These are phyloP conservation scores for Drosophila limbata DNA, from an alignment of 2,888 invertebrate species.

Conservation along the genomic window DNA sequence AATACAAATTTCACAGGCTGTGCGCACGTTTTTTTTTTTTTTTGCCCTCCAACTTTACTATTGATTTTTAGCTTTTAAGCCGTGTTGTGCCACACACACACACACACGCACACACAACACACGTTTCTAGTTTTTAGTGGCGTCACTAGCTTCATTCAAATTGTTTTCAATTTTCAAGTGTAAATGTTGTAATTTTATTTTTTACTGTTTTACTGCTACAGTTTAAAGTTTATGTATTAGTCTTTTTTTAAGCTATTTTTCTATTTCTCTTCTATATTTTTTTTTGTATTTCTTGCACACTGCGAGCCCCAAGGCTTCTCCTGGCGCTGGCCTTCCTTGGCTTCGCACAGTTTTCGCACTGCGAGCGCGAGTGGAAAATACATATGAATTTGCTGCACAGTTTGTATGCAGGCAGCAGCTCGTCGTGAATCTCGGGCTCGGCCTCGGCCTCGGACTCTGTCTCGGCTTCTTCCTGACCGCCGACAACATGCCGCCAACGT, in stretches of 20 bases:
- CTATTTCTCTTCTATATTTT: slow-evolving; percentile 1
- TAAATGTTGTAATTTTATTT: slow-evolving; percentile 12
- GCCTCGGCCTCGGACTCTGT: slow-evolving; percentile 27
- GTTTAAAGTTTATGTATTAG: slow-evolving; percentile 4
- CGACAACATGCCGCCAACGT: slow-evolving; percentile 69
- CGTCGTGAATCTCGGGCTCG: slow-evolving; percentile 6
- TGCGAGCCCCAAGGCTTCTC: slow-evolving; percentile 35
- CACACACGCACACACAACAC: not conserved
- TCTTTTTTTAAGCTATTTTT: slow-evolving; percentile 24
- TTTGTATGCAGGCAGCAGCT: slow-evolving; percentile 1
- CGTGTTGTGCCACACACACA: slow-evolving; percentile 11
- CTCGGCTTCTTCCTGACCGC: slow-evolving; percentile 72
- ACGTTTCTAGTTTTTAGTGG: slow-evolving; percentile 1
- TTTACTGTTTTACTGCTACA: slow-evolving; percentile 13
- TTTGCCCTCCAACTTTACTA: slow-evolving; percentile 14
- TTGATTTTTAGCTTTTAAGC: slow-evolving; percentile 20
- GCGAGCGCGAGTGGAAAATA: slow-evolving; percentile 27
- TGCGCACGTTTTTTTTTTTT: slow-evolving; percentile 18
- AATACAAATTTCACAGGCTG: slow-evolving; percentile 15
- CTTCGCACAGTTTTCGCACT: slow-evolving; percentile 61
- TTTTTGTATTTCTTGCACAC: slow-evolving; percentile 5
- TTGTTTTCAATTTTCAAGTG: not conserved
- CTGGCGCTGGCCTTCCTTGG: slow-evolving; percentile 48
- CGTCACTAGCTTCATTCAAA: not conserved
- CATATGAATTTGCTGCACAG: slow-evolving; percentile 17